phyloP scores from a whole-genome alignment of 2,113 vertebrate genomes.

The Spea bombifrons region DNA sequence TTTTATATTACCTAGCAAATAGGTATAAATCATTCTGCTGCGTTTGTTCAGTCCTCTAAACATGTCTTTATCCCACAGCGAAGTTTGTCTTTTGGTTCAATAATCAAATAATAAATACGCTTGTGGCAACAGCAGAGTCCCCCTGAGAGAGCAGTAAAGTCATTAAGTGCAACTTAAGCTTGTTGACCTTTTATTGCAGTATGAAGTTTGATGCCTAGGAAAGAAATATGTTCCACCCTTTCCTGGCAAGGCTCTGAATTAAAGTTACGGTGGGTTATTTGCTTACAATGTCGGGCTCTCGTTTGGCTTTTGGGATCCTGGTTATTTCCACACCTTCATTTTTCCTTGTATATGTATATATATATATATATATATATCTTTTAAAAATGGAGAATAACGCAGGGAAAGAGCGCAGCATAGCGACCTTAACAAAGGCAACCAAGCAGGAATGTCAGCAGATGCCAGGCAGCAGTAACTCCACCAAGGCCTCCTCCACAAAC shows the following conservation, averaged over 20 bases:
- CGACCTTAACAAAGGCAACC: too few relatives aligned
- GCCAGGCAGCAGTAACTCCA: too few relatives aligned
- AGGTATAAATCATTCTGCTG: constrained; percentile 11
- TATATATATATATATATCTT: background rate
- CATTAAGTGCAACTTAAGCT: constrained; percentile 44
- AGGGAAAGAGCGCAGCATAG: background rate
- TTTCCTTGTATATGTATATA: too few relatives aligned
- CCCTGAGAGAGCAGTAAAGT: constrained; percentile 22
- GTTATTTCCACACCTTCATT: too few relatives aligned
- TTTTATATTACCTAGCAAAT: background rate
- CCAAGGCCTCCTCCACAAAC: too few relatives aligned
- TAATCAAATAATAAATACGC: constrained; percentile 31
- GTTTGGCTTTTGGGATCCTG: background rate
- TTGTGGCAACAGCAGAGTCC: constrained; percentile 28
- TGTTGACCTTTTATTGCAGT: constrained; percentile 29
- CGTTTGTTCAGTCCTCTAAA: constrained; percentile 11
- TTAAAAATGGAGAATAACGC: background rate
- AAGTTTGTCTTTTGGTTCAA: constrained; percentile 29
- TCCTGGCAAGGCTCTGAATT: constrained; percentile 1
- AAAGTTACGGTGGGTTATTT: background rate
- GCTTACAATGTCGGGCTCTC: background rate
- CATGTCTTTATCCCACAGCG: constrained; percentile 18
- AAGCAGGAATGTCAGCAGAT: too few relatives aligned
- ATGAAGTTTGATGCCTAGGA: constrained; percentile 30
- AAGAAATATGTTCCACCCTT: constrained; percentile 35